Evolutionary conservation across 2,113 vertebrate species (phyloP).

Genomic region (Potamarius usumacintae): DNA sequence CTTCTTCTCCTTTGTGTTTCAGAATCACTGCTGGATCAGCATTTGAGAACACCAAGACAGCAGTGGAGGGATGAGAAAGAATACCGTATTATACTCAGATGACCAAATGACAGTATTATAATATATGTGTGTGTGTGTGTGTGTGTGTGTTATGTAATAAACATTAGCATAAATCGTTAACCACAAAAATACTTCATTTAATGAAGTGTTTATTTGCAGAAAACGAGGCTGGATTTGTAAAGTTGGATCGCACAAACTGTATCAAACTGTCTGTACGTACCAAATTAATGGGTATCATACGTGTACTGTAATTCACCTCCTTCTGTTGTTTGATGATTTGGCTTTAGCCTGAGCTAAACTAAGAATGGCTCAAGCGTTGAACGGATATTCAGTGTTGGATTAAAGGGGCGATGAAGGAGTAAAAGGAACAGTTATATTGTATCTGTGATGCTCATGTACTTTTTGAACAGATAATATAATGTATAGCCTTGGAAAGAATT

Average conservation of each 20-base stretch:
- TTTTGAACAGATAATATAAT: neutral
- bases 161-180: neutral
- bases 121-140: neutral
- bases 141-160: neutral
- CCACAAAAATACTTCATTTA: neutral
- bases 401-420: neutral
- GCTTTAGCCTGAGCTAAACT: conserved; percentile 10
- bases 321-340: conserved; percentile 15
- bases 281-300: neutral
- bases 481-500: conserved; percentile 24
- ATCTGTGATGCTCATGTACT: neutral
- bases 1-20: conserved; percentile 57
- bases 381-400: neutral
- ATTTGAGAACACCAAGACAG: conserved; percentile 74
- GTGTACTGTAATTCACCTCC: neutral
- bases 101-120: conserved; percentile 37
- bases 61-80: conserved; percentile 71
- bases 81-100: neutral
- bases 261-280: neutral
- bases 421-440: neutral
- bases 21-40: conserved; percentile 68
- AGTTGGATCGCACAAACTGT: neutral
- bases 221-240: neutral
- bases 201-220: neutral
- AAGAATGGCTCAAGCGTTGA: neutral